Conservation (phyloP, 2,113 vertebrate species). For the Tetraodon nigroviridis region DNA sequence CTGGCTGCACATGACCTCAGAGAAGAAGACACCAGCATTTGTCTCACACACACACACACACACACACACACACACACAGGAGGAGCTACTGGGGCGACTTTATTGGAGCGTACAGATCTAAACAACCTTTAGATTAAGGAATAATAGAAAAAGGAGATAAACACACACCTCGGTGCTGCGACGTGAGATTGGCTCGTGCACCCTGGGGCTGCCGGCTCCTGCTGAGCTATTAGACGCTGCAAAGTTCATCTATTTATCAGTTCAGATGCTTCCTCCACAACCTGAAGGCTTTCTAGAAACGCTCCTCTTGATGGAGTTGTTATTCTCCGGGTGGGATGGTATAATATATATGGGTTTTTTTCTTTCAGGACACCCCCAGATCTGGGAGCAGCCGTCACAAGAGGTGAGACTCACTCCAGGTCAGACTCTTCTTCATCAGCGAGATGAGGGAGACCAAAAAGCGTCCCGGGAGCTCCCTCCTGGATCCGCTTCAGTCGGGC, state of each 20-base stretch:
- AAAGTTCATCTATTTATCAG: constrained; percentile 50
- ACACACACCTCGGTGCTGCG: constrained; percentile 21
- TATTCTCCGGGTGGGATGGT: constrained; percentile 19
- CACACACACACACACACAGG: constrained; percentile 4
- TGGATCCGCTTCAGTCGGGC: too few relatives aligned
- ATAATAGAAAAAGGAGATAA: constrained; percentile 45
- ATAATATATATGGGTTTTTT: too few relatives aligned
- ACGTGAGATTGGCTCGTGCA: constrained; percentile 40
- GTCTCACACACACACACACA: constrained; percentile 18
- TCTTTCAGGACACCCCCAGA: constrained; percentile 81
- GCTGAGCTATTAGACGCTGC: constrained; percentile 46
- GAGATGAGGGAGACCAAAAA: too few relatives aligned
- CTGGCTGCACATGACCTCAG: constrained; percentile 40
- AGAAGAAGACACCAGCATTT: constrained; percentile 37
- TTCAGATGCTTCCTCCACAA: constrained; percentile 35
- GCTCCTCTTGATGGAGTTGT: constrained; percentile 37
- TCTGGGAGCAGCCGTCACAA: constrained; percentile 80
- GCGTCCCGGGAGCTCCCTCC: too few relatives aligned
- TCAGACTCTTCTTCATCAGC: too few relatives aligned
- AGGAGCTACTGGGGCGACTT: constrained; percentile 7
- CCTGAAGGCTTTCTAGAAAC: constrained; percentile 47
- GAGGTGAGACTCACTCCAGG: constrained; percentile 81
- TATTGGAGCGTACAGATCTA: constrained; percentile 29
- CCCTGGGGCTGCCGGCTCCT: constrained; percentile 34
- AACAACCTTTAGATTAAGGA: constrained; percentile 43